A percentile compares a stretch with the other conserved stretches of the same genome.
Evolutionary conservation across 2,888 invertebrate species (phyloP).

Genomic region (Heliconius ismenius): DNA sequence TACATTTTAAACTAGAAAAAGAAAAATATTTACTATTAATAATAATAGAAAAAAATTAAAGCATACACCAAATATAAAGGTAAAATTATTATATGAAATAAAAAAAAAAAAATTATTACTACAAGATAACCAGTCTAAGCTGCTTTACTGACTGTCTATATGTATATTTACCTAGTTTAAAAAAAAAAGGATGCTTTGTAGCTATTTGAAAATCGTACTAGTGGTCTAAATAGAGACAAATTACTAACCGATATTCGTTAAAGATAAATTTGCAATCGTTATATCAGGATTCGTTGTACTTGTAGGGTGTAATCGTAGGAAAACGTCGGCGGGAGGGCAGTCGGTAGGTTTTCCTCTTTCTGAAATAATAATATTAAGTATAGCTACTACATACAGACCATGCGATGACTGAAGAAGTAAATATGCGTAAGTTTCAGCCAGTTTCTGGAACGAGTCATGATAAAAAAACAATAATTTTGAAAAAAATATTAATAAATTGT

Average conservation of each 20-base stretch:
- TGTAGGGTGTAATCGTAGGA: conserved; percentile 35
- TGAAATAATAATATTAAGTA: conserved; percentile 38
- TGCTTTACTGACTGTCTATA: background rate
- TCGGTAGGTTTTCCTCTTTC: conserved; percentile 41
- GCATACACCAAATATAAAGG: background rate
- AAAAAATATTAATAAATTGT: background rate
- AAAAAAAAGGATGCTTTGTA: background rate
- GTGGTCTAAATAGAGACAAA: background rate
- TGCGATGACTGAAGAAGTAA: background rate
- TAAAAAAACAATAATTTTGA: background rate
- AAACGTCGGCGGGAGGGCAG: conserved; percentile 42
- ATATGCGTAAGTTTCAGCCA: conserved; percentile 6
- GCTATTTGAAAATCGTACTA: background rate
- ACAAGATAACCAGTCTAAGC: background rate
- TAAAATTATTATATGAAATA: background rate
- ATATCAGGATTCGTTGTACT: conserved; percentile 37
- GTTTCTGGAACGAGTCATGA: background rate
- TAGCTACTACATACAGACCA: conserved; percentile 38
- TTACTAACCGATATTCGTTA: conserved; percentile 45
- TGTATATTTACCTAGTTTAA: background rate
- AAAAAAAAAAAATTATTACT: background rate
- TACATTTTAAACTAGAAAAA: background rate
- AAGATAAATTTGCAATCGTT: conserved; percentile 41
- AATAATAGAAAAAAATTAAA: background rate
- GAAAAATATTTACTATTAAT: background rate